Conservation (phyloP, 1,140 invertebrate species). For the Brachionus paranguensis region DNA sequence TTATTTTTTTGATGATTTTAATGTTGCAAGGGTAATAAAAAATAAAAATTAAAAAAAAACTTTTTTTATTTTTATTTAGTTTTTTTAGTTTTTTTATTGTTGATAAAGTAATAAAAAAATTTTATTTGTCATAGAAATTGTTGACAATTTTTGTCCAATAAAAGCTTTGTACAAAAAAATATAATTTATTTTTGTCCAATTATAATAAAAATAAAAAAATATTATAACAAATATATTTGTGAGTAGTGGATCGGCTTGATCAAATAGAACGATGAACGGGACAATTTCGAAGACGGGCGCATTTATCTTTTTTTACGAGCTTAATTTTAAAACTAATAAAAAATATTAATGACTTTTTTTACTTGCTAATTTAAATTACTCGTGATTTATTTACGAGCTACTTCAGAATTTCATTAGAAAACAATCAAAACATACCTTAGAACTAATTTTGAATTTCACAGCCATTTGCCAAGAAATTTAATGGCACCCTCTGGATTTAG, state of each 20-base stretch:
- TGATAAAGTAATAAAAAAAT: slow-evolving; percentile 3
- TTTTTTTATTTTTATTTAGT: neutral
- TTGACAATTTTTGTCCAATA: neutral
- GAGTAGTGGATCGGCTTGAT: neutral
- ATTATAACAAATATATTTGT: neutral
- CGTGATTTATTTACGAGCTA: slow-evolving; percentile 36
- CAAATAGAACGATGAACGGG: slow-evolving; percentile 15
- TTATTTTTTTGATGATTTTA: slow-evolving; percentile 16
- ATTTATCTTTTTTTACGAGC: slow-evolving; percentile 24
- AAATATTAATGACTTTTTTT: slow-evolving; percentile 36
- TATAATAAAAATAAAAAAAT: neutral
- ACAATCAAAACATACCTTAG: neutral
- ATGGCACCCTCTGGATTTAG: neutral
- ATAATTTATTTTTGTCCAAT: neutral
- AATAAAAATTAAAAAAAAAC: neutral
- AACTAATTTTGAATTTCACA: neutral
- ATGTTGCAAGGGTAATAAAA: slow-evolving; percentile 33
- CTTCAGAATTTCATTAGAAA: slow-evolving; percentile 15
- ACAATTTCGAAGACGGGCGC: neutral
- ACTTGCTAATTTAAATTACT: slow-evolving; percentile 27
- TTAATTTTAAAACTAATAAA: slow-evolving; percentile 34
- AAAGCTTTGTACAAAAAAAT: neutral
- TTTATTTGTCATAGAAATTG: neutral
- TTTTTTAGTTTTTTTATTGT: neutral
- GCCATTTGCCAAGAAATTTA: neutral